Percentiles rank a stretch among this genome's conserved stretches.
These are phyloP conservation scores for Oncorhynchus clarkii DNA, from an alignment of 2,113 vertebrate genomes.

Conservation along the genomic window DNA sequence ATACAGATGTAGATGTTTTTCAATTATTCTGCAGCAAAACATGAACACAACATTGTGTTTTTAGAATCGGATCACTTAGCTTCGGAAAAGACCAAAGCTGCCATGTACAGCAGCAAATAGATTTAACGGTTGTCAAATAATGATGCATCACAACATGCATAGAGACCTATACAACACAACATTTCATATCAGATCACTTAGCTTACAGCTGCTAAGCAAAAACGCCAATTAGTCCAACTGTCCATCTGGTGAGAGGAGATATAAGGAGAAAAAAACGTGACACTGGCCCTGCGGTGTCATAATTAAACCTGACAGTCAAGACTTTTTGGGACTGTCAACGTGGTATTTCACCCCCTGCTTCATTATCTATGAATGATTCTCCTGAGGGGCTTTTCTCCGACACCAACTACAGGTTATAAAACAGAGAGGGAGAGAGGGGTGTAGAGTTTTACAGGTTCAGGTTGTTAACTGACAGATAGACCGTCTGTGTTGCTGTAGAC, in stretches of 20 bases:
- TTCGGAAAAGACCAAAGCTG: too few relatives aligned
- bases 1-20: too few relatives aligned
- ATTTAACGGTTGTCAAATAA: too few relatives aligned
- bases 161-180: too few relatives aligned
- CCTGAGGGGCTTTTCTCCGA: conserved; percentile 54
- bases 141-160: too few relatives aligned
- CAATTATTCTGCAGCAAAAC: too few relatives aligned
- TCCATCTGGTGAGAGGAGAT: conserved; percentile 40
- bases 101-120: too few relatives aligned
- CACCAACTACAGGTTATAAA: conserved; percentile 64
- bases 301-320: conserved; percentile 71
- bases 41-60: too few relatives aligned
- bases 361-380: conserved; percentile 66
- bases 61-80: too few relatives aligned
- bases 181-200: neutral
- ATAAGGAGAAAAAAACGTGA: conserved; percentile 24
- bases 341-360: conserved; percentile 67
- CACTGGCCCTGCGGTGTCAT: conserved; percentile 32
- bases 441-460: neutral
- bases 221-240: conserved; percentile 52
- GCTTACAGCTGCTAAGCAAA: conserved; percentile 1
- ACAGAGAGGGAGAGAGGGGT: conserved; percentile 20
- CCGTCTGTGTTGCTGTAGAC: too few relatives aligned
- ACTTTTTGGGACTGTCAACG: conserved; percentile 44
- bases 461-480: neutral